Conservation (phyloP, 2,797 vertebrate genomes). For the Picus viridis region DNA sequence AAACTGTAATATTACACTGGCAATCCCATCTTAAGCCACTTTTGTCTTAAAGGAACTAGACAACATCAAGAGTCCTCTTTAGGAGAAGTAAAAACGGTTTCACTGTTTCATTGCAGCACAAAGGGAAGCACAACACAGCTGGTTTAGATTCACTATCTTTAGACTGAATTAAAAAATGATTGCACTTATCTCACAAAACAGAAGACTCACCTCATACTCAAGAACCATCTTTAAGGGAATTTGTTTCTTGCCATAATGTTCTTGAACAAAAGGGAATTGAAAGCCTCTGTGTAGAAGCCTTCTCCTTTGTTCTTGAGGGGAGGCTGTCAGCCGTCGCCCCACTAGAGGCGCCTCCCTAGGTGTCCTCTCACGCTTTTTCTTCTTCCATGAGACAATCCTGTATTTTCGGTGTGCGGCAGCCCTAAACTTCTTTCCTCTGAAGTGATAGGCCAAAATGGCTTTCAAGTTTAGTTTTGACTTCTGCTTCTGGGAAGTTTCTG, state of each 20-base stretch:
- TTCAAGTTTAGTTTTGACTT: conserved; percentile 63
- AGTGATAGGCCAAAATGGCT: conserved; percentile 75
- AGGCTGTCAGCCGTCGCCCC: not conserved
- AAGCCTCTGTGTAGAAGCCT: conserved; percentile 47
- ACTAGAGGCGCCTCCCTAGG: not conserved
- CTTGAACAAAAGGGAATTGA: conserved; percentile 79
- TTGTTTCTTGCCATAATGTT: conserved; percentile 62
- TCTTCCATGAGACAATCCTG: accelerated
- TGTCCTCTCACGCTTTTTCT: not conserved
- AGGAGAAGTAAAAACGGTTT: not conserved
- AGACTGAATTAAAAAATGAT: not conserved
- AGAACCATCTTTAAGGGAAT: conserved; percentile 71
- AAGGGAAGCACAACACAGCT: not conserved
- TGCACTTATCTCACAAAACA: not conserved
- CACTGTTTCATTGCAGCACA: not conserved
- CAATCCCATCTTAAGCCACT: not conserved
- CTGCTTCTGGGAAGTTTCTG: not conserved
- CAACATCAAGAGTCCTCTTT: not conserved
- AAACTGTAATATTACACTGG: accelerated
- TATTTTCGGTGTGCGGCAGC: conserved; percentile 26
- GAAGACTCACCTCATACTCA: conserved; percentile 75
- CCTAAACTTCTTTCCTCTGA: conserved; percentile 40
- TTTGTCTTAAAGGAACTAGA: not conserved
- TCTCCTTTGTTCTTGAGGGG: not conserved
- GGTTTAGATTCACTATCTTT: not conserved